Conservation (phyloP, 2,113 vertebrate species). For the Vimba vimba region DNA sequence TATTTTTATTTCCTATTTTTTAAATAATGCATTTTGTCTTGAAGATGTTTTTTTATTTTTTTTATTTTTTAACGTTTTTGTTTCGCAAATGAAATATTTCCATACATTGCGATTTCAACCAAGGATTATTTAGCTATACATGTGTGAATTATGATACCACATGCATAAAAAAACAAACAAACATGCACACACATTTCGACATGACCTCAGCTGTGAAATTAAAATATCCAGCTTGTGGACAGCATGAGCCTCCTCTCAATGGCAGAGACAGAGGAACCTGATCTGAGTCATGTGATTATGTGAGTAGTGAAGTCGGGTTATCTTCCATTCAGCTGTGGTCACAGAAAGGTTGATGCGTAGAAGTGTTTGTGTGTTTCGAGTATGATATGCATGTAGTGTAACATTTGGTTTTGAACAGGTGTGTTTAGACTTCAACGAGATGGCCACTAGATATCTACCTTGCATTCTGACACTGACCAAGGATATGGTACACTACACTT, state of each 20-base stretch:
- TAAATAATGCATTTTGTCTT: background rate
- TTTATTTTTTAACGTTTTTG: too few relatives aligned
- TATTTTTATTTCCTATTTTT: background rate
- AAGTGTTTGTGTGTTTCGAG: background rate
- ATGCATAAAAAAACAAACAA: background rate
- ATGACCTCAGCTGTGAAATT: constrained; percentile 22
- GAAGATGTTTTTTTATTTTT: too few relatives aligned
- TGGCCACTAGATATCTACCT: background rate
- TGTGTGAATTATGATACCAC: background rate
- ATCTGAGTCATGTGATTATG: constrained; percentile 21
- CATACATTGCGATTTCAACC: background rate
- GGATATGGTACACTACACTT: too few relatives aligned
- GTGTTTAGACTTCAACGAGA: background rate
- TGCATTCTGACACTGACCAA: too few relatives aligned
- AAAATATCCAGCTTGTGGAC: constrained; percentile 17
- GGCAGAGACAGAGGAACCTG: constrained; percentile 14
- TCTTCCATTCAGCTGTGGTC: constrained; percentile 7
- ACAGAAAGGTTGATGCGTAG: background rate
- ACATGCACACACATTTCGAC: background rate
- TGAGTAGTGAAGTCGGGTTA: constrained; percentile 14
- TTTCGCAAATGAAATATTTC: background rate
- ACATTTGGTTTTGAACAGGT: background rate
- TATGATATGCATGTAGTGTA: constrained; percentile 11
- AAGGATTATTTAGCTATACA: background rate
- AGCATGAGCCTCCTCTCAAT: constrained; percentile 6